A percentile compares a stretch with the other conserved stretches of the same genome.
These are phyloP conservation scores for Carposina sasakii DNA, from an alignment of 1,140 invertebrate genomes.

Conservation along the genomic window DNA sequence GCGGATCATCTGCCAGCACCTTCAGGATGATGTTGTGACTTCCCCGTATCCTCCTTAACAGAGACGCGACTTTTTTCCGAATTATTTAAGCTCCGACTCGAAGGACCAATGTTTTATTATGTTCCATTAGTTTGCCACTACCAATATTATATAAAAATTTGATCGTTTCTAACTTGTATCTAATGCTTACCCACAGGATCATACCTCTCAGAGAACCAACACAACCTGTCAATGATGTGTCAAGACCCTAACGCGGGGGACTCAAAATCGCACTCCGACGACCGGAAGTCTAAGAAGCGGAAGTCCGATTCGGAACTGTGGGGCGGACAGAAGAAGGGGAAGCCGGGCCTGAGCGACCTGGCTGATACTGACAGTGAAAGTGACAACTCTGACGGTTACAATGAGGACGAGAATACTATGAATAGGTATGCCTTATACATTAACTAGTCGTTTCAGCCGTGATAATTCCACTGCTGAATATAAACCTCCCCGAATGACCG, in stretches of 20 bases:
- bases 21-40: no score
- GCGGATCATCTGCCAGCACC: no score
- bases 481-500: no score
- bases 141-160: no score
- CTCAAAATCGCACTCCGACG: conserved; percentile 40
- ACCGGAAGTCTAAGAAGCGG: conserved; percentile 63
- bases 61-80: no score
- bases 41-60: no score
- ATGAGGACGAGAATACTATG: conserved; percentile 66
- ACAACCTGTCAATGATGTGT: conserved; percentile 61
- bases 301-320: conserved; percentile 56
- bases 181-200: conserved; percentile 47
- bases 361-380: conserved; percentile 78
- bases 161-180: no score
- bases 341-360: conserved; percentile 52
- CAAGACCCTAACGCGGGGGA: conserved; percentile 37
- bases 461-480: no score
- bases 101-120: no score
- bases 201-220: conserved; percentile 67
- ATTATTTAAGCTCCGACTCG: no score
- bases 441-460: no score
- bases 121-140: no score
- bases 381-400: conserved; percentile 74
- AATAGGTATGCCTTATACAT: conserved; percentile 68
- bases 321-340: conserved; percentile 55